Evolutionary conservation across 2,888 invertebrate species (phyloP).

Genomic region (Phyllotreta striolata): DNA sequence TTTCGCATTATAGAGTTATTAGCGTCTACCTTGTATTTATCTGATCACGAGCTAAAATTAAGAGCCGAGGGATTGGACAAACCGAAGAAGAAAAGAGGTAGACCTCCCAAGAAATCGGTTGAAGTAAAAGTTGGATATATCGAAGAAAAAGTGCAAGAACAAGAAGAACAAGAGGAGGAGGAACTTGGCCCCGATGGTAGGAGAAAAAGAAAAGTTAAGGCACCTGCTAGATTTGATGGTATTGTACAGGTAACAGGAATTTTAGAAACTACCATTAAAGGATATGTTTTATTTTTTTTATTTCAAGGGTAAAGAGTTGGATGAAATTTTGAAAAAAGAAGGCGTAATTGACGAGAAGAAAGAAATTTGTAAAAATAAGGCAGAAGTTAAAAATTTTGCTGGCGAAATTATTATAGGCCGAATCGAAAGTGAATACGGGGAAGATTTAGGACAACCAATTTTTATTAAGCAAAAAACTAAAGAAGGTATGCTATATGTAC

Average conservation of each 20-base stretch:
- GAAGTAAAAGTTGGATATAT: constrained; percentile 41
- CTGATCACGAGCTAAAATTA: constrained; percentile 71
- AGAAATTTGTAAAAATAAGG: not conserved
- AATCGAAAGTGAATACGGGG: constrained; percentile 68
- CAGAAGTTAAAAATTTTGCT: not conserved
- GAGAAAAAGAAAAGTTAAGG: constrained; percentile 70
- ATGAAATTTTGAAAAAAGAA: constrained; percentile 4
- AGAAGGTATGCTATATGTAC: constrained; percentile 46
- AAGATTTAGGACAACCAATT: constrained; percentile 58
- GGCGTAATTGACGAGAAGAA: not conserved
- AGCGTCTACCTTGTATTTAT: constrained; percentile 69
- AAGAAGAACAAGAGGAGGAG: constrained; percentile 48
- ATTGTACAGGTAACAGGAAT: constrained; percentile 66
- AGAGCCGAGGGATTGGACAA: constrained; percentile 72
- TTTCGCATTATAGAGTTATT: constrained; percentile 64
- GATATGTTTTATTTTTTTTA: not conserved
- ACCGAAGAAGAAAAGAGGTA: constrained; percentile 73
- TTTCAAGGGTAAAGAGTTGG: not conserved
- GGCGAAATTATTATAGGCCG: constrained; percentile 71
- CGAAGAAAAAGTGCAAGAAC: constrained; percentile 37
- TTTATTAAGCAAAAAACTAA: constrained; percentile 60
- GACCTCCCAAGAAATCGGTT: constrained; percentile 69
- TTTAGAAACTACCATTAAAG: not conserved
- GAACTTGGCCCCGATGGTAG: constrained; percentile 58
- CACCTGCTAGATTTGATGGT: constrained; percentile 69